These are phyloP conservation scores for Nasonia longicornis DNA, from an alignment of 1,140 invertebrate species.

Conservation along the genomic window DNA sequence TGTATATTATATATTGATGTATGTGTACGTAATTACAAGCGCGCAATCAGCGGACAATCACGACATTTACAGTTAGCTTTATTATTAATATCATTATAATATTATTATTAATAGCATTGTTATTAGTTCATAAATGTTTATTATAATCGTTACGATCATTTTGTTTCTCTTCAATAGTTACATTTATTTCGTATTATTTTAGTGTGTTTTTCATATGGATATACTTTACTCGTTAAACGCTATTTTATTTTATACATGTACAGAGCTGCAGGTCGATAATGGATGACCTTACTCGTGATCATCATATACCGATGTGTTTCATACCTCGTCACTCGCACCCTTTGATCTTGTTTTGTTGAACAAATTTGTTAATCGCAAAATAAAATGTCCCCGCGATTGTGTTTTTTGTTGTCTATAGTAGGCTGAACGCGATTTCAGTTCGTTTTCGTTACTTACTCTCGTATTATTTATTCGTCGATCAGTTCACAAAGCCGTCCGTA, in stretches of 20 bases:
- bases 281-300: neutral
- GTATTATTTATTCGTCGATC: neutral
- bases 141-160: neutral
- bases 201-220: neutral
- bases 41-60: slow-evolving; percentile 22
- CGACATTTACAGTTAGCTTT: slow-evolving; percentile 15
- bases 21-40: slow-evolving; percentile 32
- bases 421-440: neutral
- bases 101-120: slow-evolving; percentile 1
- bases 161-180: neutral
- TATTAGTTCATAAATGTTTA: slow-evolving; percentile 5
- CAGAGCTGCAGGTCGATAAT: neutral
- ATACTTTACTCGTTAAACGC: neutral
- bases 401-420: neutral
- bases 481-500: neutral
- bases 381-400: neutral
- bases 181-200: neutral
- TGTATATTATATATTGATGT: slow-evolving; percentile 6
- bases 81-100: neutral
- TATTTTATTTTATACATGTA: slow-evolving; percentile 5
- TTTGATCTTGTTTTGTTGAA: neutral
- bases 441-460: neutral
- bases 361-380: neutral
- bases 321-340: neutral
- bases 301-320: neutral